Evolutionary conservation across 2,888 invertebrate genomes (phyloP).

Genomic region (Papilio protenor): DNA sequence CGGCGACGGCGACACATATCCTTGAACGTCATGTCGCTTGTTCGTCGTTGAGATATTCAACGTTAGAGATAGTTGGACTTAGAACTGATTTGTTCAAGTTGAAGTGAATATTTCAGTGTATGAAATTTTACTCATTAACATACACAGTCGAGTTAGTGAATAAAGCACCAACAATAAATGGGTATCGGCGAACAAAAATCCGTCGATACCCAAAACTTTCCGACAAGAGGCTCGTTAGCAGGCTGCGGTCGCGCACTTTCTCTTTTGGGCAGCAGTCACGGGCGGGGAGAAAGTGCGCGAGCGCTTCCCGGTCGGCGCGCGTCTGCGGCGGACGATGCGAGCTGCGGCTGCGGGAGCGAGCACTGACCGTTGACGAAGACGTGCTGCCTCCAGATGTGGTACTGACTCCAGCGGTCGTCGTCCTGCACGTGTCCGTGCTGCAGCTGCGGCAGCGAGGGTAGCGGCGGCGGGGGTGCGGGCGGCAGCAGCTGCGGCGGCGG

Average conservation of each 20-base stretch:
- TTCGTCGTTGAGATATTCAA: slow-evolving; percentile 6
- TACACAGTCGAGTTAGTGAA: slow-evolving; percentile 4
- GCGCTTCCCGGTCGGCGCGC: slow-evolving; percentile 53
- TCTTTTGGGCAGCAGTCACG: slow-evolving; percentile 65
- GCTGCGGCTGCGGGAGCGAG: slow-evolving; percentile 49
- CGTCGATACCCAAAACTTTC: slow-evolving; percentile 70
- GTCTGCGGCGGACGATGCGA: not conserved
- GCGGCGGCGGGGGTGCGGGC: slow-evolving; percentile 84
- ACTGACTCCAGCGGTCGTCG: slow-evolving; percentile 89
- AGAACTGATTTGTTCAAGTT: not conserved
- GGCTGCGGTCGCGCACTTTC: slow-evolving; percentile 73
- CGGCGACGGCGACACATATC: slow-evolving; percentile 26
- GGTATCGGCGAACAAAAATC: slow-evolving; percentile 66
- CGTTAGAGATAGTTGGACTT: not conserved
- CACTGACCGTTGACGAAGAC: slow-evolving; percentile 91
- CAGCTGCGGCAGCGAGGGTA: slow-evolving; percentile 86
- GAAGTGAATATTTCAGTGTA: not conserved
- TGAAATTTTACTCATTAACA: not conserved
- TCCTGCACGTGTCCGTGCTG: slow-evolving; percentile 86
- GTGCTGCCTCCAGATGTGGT: slow-evolving; percentile 92
- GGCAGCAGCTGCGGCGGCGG: slow-evolving; percentile 87
- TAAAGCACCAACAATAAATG: slow-evolving; percentile 16
- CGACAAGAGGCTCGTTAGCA: slow-evolving; percentile 58
- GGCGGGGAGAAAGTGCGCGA: slow-evolving; percentile 65
- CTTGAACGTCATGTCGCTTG: slow-evolving; percentile 18